Conservation (phyloP, 2,888 invertebrate genomes). For the Furcula furcula region DNA sequence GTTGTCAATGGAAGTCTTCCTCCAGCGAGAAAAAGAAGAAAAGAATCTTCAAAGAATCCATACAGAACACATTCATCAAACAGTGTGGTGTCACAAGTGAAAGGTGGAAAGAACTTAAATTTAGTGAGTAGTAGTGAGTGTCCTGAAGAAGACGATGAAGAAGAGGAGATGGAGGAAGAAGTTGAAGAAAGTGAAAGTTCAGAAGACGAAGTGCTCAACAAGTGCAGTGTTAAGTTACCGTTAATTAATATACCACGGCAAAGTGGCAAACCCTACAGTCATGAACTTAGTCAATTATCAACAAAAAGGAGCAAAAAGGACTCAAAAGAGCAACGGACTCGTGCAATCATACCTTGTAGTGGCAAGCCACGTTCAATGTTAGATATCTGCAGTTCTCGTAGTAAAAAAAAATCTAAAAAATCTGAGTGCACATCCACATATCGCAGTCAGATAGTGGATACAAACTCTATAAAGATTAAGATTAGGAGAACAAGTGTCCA, state of each 20-base stretch:
- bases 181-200: constrained; percentile 59
- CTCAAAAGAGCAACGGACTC: constrained; percentile 63
- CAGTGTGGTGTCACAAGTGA: constrained; percentile 62
- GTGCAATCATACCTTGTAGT: constrained; percentile 68
- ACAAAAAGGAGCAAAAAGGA: constrained; percentile 73
- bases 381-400: constrained; percentile 68
- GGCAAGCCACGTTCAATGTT: constrained; percentile 78
- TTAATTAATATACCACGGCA: constrained; percentile 63
- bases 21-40: constrained; percentile 65
- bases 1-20: constrained; percentile 62
- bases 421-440: constrained; percentile 72
- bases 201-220: constrained; percentile 73
- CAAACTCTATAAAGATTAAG: constrained; percentile 85
- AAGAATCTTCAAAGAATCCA: constrained; percentile 63
- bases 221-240: constrained; percentile 74
- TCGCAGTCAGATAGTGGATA: constrained; percentile 84
- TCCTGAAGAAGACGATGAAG: constrained; percentile 47
- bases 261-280: constrained; percentile 79
- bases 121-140: constrained; percentile 79
- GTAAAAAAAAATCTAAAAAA: constrained; percentile 76
- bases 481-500: constrained; percentile 83
- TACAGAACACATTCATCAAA: constrained; percentile 59
- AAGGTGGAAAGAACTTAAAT: constrained; percentile 78
- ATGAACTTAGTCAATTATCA: constrained; percentile 81
- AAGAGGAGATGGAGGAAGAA: constrained; percentile 36